phyloP scores from a whole-genome alignment of 2,797 vertebrate genomes.

The Craterocephalus amniculus region DNA sequence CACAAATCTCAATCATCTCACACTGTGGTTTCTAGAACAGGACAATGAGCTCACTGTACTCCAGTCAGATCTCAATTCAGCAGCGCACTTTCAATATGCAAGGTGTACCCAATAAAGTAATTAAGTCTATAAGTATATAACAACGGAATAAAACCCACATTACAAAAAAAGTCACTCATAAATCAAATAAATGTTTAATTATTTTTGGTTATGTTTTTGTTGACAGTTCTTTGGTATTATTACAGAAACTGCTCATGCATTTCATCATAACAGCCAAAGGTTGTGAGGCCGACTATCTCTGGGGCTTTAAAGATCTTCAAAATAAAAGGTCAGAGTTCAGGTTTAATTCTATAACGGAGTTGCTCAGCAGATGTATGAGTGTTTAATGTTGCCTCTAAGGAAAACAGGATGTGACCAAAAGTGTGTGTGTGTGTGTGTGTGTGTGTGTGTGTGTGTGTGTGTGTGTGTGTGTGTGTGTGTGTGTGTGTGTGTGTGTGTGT shows the following conservation, averaged over 20 bases:
- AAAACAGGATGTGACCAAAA: conserved; percentile 33
- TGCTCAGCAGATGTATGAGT: conserved; percentile 32
- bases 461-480: not conserved
- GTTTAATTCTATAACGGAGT: conserved; percentile 58
- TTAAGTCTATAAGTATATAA: too few relatives aligned
- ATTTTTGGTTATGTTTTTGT: not conserved
- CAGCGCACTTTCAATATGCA: too few relatives aligned
- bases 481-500: not conserved
- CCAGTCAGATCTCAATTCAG: too few relatives aligned
- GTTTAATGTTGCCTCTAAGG: conserved; percentile 19
- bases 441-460: not conserved
- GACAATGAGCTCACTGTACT: not conserved
- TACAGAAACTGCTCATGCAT: conserved; percentile 18
- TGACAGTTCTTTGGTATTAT: conserved; percentile 9
- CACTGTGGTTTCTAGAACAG: not conserved
- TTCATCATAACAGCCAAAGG: conserved; percentile 33
- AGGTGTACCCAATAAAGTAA: too few relatives aligned
- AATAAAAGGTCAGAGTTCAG: conserved; percentile 64
- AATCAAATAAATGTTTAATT: not conserved
- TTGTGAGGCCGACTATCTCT: conserved; percentile 10
- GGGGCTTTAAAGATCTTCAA: conserved; percentile 34
- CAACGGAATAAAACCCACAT: not conserved
- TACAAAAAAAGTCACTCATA: not conserved
- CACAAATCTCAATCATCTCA: not conserved
- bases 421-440: not conserved